phyloP scores from a whole-genome alignment of 2,888 invertebrate genomes.

The Chalcosyrphus nemorum region DNA sequence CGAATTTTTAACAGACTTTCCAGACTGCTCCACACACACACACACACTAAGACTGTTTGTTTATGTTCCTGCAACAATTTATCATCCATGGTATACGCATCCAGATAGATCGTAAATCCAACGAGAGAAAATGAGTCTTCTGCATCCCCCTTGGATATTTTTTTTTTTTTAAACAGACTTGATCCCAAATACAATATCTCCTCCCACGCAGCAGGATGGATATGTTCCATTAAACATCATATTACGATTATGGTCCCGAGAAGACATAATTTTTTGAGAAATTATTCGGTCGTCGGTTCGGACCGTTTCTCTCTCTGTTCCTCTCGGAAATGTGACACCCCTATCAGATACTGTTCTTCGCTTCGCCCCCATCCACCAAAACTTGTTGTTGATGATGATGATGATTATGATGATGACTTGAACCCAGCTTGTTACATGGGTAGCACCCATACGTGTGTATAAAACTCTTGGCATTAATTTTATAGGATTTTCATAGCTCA shows the following conservation, averaged over 20 bases:
- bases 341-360: not conserved
- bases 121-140: not conserved
- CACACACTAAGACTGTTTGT: constrained; percentile 8
- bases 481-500: constrained; percentile 65
- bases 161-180: too few species aligned
- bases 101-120: constrained; percentile 21
- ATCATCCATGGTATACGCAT: constrained; percentile 42
- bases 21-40: not conserved
- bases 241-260: constrained; percentile 56
- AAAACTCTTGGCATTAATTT: constrained; percentile 44
- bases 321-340: constrained; percentile 46
- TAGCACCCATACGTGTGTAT: constrained; percentile 38
- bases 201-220: constrained; percentile 42
- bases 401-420: constrained; percentile 26
- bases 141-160: not conserved
- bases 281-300: constrained; percentile 23
- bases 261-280: constrained; percentile 50
- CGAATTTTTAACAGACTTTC: constrained; percentile 26
- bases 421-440: constrained; percentile 17
- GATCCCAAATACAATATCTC: constrained; percentile 12
- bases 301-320: not conserved
- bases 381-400: not conserved
- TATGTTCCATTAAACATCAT: constrained; percentile 68
- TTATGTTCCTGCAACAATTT: constrained; percentile 63
- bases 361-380: not conserved